Base-by-base conservation (phyloP, 2,888 invertebrate species). In the Tetragnatha montana region DNA sequence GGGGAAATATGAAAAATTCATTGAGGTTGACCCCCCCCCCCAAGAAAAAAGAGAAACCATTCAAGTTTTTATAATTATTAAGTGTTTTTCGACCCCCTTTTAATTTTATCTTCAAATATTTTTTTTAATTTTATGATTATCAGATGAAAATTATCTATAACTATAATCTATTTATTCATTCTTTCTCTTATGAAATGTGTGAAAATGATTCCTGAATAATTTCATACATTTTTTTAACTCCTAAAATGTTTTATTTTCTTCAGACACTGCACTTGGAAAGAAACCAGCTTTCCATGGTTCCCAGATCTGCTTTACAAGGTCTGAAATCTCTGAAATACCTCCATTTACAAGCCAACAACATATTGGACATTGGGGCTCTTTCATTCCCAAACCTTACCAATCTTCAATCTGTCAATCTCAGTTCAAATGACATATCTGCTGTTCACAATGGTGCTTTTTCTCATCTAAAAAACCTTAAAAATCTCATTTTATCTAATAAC, bases 201-300 rank as follows among this genome's bases (percentile, higher is more conserved):
- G n/a, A n/a, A n/a, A n/a, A n/a, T n/a, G n/a, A n/a, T n/a, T n/a
- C n/a, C n/a, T n/a, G n/a, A n/a, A n/a, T n/a, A n/a, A n/a, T n/a
- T n/a, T n/a, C n/a, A n/a, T n/a, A n/a, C n/a, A n/a, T n/a, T n/a
- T n/a, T n/a, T n/a, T n/a, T n/a, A n/a, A n/a, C n/a, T n/a, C n/a
- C 35, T 35, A 35, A 35, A 35, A 35, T 35, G 1, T 35, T n/a
- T 76, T 21, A 84, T 87, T 50, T 19, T 91, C 94, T 94, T 21
- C 94, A 97, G 96, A 96, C 97, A 93, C 94, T 98, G 83, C 95
- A 96, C 92, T 94, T 98, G 92, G 96, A 97, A 93, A 95, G 96
- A 87, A 98, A 98, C 93, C 96, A 96, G 93, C 95, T 98, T 92
- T 95, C 95, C 73, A 94, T 94, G 14, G 95, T 97, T 50, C 98